Evolutionary conservation across 1,140 invertebrate species (phyloP), one percentile per base, ranked within the genome.

Genomic region (Calycopis cecrops): DNA sequence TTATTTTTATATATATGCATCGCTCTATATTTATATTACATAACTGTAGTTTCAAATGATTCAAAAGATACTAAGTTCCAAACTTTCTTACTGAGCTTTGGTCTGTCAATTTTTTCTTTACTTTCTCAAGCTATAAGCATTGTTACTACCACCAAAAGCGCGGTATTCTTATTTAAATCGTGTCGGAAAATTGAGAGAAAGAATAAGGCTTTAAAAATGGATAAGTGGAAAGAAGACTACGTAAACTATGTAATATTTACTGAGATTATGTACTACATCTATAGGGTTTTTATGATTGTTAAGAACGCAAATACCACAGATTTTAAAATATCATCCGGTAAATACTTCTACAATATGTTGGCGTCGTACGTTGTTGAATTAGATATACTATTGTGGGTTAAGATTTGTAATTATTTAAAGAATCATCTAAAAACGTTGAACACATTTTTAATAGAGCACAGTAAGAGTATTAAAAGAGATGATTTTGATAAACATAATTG

Each of bases 381-480:
- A 10, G 52, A 53, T 16, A 0, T 53, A 14, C 52, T 53, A 9
- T 11, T 53, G 12, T 53, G 52, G 52, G 38, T 40, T n/a, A 53
- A 44, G 40, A 44, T 53, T 33, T 53, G 52, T 18, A 6, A 18
- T 53, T 53, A 53, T 33, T 33, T 53, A 40, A 53, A 40, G 33
- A 6, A 0, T 33, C 14, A 11, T 8, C 37, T 53, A 14, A 37
- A 40, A 33, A 16, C 11, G 9, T 16, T 53, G 12, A 53, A 53
- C 28, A 9, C 4, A 1, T 21, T 28, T 16, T 40, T 53, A 10
- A 8, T 12, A n/a, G 9, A 53, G 21, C 40, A 44, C 6, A 16
- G 6, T n/a, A 34, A 16, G 6, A 9, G 9, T 53, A 33, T 7
- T 11, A 40, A 14, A 9, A 52, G 21, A 18, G 6, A 10, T 10